phyloP scores from a whole-genome alignment of 2,113 vertebrate genomes.

The Sylvietta virens region DNA sequence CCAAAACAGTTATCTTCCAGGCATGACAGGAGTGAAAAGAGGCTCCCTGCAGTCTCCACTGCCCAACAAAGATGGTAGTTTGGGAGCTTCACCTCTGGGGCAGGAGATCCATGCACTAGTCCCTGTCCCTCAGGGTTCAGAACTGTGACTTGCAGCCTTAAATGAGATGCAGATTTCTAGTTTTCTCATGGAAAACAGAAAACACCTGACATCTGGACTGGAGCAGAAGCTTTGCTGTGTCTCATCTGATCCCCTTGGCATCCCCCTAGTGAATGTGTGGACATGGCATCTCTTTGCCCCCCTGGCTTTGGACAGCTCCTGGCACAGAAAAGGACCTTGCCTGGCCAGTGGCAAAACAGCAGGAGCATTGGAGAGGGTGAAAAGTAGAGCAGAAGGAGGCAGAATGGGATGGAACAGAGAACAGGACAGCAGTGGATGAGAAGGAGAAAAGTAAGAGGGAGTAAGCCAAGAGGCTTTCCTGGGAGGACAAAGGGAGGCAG shows the following conservation, averaged over 20 bases:
- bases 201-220: neutral
- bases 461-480: neutral
- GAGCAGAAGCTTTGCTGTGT: neutral
- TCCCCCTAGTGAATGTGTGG: rapidly evolving
- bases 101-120: neutral
- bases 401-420: neutral
- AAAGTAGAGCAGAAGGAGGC: neutral
- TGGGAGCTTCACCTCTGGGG: neutral
- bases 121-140: neutral
- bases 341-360: neutral
- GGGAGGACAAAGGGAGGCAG: neutral
- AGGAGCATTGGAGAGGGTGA: neutral
- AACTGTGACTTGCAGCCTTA: neutral
- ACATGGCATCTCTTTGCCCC: neutral
- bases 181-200: neutral
- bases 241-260: neutral
- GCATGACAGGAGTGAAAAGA: rapidly evolving
- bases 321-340: neutral
- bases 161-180: neutral
- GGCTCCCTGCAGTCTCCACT: neutral
- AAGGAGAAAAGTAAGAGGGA: neutral
- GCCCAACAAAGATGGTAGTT: neutral
- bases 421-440: neutral
- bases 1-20: neutral
- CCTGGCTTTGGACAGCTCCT: neutral